Conservation (phyloP, 2,888 invertebrate species). For the Eumacrocentrus americanus region DNA sequence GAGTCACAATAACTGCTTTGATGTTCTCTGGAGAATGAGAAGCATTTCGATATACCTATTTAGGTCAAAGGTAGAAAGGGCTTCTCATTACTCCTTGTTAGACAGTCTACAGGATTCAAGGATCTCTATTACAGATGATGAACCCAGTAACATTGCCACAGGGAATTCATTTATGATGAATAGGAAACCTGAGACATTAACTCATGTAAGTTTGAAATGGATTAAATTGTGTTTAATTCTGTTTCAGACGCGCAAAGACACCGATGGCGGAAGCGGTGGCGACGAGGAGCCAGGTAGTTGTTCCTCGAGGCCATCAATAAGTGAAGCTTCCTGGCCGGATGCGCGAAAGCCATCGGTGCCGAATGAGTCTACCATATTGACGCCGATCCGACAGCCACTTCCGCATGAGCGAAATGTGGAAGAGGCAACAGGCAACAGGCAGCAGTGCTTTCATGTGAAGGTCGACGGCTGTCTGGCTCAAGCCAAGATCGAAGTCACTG, state of each 20-base stretch:
- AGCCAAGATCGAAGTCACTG: conserved; percentile 30
- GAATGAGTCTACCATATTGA: conserved; percentile 28
- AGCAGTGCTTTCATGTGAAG: conserved; percentile 26
- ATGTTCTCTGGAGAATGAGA: background rate
- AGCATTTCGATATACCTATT: too few species aligned
- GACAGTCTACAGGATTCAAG: too few species aligned
- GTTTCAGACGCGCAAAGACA: conserved; percentile 58
- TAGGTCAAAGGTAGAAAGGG: too few species aligned
- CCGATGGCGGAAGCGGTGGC: conserved; percentile 47
- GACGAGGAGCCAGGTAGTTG: conserved; percentile 45
- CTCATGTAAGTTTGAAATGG: background rate
- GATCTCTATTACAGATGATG: too few species aligned
- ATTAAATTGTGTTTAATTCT: background rate
- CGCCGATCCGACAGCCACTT: conserved; percentile 31
- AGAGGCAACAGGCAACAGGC: conserved; percentile 9
- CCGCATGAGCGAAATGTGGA: conserved; percentile 9
- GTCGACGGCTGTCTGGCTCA: conserved; percentile 32
- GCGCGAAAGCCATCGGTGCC: conserved; percentile 29
- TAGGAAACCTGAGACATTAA: background rate
- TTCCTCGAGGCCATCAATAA: conserved; percentile 43
- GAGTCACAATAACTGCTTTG: background rate
- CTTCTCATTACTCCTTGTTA: too few species aligned
- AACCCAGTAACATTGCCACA: background rate
- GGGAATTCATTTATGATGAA: background rate
- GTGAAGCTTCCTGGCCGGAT: conserved; percentile 30